Evolutionary conservation across 2,797 vertebrate species (phyloP), one percentile per base, ranked within the genome.

Genomic region (Zenarchopterus dispar): DNA sequence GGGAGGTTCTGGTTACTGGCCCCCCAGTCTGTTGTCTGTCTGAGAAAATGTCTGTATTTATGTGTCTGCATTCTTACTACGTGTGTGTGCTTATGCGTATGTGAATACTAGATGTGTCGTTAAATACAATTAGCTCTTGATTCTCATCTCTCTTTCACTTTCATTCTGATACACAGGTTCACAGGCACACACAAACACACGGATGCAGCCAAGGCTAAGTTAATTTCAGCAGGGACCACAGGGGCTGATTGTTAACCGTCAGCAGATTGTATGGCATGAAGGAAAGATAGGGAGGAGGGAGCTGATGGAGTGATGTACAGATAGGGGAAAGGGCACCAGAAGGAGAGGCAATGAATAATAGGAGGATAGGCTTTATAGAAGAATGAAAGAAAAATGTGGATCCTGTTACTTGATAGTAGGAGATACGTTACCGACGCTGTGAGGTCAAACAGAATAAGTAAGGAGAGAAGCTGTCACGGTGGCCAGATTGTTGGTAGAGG

Each of bases 391-490:
- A 78, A 80, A 87, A 83, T 68, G 65, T 62, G 69, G 73, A 70
- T 55, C 62, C 71, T 84, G 88, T 90, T 80, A 93, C 81, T 77
- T 45, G 89, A 92, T 91, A 89, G 84, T 24, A 72, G 56, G 48
- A 85, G 89, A 91, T 92, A 87, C 80, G 85, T 82, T 91, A 87
- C 87, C 84, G 79, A 80, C 89, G 80, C 81, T 48, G 67, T 64
- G 80, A 74, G 83, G 84, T 81, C 62, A 75, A 86, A 80, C 18
- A 74, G 81, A 78, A 75, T 68, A 70, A 68, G 56, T 21, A 28
- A 61, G 56, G 33, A 67, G 68, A 71, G 80, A 51, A 55, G 58
- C 58, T 11, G 79, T 74, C 69, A 49, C 41, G 57, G 59, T 62
- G 60, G 84, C 48, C 86, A 90, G 75, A 84, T 80, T 88, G 86